These are phyloP conservation scores for Oryzias celebensis DNA, from an alignment of 2,113 vertebrate genomes.

Conservation along the genomic window DNA sequence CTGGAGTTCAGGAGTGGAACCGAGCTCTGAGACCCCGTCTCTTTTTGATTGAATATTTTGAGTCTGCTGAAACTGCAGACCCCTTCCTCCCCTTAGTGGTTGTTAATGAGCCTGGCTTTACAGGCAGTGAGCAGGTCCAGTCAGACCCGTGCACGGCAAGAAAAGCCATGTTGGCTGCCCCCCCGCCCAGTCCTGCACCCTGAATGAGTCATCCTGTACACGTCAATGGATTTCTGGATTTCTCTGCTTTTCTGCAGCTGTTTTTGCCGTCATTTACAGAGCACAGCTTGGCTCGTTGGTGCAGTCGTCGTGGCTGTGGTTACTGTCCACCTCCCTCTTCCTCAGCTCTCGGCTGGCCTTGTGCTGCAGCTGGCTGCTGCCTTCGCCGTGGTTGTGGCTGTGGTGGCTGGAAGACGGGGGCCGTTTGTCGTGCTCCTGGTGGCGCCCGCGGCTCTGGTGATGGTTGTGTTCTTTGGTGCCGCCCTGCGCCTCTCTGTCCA, in stretches of 20 bases:
- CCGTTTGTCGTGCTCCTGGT: constrained; percentile 59
- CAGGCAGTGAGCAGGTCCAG: constrained; percentile 45
- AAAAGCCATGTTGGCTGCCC: constrained; percentile 51
- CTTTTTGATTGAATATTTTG: constrained; percentile 12
- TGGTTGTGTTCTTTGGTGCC: constrained; percentile 56
- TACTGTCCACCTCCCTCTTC: constrained; percentile 81
- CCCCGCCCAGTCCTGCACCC: constrained; percentile 18
- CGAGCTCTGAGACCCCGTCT: constrained; percentile 26
- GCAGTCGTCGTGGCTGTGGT: constrained; percentile 77
- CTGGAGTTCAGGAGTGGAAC: constrained; percentile 49
- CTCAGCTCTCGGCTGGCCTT: constrained; percentile 83
- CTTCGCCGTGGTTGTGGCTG: constrained; percentile 75
- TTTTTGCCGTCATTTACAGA: constrained; percentile 76
- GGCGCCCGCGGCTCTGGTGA: constrained; percentile 71
- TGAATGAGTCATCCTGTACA: constrained; percentile 24
- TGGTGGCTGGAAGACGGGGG: constrained; percentile 59
- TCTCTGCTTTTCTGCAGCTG: constrained; percentile 42
- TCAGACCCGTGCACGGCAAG: constrained; percentile 35
- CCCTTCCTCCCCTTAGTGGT: constrained; percentile 38
- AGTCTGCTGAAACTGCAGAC: constrained; percentile 22
- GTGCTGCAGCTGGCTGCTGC: constrained; percentile 65
- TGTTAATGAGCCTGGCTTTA: constrained; percentile 39
- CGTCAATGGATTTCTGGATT: constrained; percentile 17
- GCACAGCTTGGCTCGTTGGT: constrained; percentile 80
- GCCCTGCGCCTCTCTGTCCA: constrained; percentile 55